Percentiles rank a stretch among this genome's conserved stretches.
Conservation (phyloP, 2,888 invertebrate genomes). For the Pomacea canaliculata region DNA sequence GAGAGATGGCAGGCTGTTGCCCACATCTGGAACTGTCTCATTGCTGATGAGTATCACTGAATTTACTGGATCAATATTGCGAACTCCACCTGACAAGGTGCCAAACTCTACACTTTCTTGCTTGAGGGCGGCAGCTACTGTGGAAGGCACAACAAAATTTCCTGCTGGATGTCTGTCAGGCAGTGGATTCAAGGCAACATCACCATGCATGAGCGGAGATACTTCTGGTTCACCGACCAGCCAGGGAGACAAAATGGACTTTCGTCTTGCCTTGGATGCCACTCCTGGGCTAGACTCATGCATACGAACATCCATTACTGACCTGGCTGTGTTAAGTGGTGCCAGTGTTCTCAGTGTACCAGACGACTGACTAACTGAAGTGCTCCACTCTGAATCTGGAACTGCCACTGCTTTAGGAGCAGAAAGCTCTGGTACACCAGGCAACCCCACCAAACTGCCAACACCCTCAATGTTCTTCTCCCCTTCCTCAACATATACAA, state of each 20-base stretch:
- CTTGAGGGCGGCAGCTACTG: neutral
- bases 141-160: neutral
- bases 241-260: conserved; percentile 15
- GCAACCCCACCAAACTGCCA: neutral
- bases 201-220: conserved; percentile 7
- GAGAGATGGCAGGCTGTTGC: conserved; percentile 12
- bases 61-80: neutral
- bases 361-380: neutral
- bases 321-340: neutral
- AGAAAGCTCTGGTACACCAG: neutral
- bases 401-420: conserved; percentile 1
- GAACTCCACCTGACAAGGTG: neutral
- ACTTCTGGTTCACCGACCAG: conserved; percentile 10
- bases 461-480: neutral
- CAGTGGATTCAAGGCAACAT: neutral
- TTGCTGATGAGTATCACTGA: neutral
- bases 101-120: conserved; percentile 8
- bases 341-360: neutral
- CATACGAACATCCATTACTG: neutral
- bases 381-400: conserved; percentile 5
- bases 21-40: conserved; percentile 10
- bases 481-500: conserved; percentile 14
- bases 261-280: neutral
- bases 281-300: neutral
- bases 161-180: too few relatives aligned